Conservation (phyloP, 1,140 invertebrate species). For the Brachionus paranguensis region DNA sequence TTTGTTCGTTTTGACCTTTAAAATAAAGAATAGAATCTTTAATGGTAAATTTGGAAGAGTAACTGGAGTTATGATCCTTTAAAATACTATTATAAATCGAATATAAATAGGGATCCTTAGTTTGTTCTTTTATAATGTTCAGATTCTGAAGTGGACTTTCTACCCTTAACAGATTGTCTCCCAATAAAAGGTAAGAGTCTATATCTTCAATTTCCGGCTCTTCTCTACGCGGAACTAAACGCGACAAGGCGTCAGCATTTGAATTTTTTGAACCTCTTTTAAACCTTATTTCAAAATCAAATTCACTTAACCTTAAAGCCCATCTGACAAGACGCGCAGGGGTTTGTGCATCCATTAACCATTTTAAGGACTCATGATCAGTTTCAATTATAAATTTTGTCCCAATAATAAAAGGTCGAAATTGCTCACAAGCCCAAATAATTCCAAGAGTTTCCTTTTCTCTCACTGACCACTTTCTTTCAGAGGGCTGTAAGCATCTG, state of each 20-base stretch:
- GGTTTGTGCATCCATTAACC: background rate
- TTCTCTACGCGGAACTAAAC: background rate
- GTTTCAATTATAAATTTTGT: constrained; percentile 13
- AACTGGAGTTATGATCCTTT: background rate
- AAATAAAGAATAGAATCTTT: background rate
- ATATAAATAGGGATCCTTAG: background rate
- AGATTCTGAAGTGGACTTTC: background rate
- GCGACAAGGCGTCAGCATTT: constrained; percentile 49
- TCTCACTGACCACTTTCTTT: background rate
- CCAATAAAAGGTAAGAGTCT: background rate
- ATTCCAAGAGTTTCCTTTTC: background rate
- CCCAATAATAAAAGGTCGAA: background rate
- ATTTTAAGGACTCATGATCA: constrained; percentile 15
- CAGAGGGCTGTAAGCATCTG: background rate
- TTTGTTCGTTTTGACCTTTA: background rate
- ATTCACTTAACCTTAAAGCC: constrained; percentile 57
- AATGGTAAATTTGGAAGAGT: background rate
- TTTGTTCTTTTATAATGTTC: background rate
- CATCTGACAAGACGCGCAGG: constrained; percentile 49
- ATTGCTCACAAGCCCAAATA: background rate
- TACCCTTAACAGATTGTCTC: background rate
- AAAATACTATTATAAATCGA: background rate
- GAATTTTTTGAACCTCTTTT: constrained; percentile 47
- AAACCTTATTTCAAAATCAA: constrained; percentile 54
- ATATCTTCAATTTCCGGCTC: constrained; percentile 5